Base-by-base conservation (phyloP, 2,797 vertebrate species). In the Onychomys arenicola region DNA sequence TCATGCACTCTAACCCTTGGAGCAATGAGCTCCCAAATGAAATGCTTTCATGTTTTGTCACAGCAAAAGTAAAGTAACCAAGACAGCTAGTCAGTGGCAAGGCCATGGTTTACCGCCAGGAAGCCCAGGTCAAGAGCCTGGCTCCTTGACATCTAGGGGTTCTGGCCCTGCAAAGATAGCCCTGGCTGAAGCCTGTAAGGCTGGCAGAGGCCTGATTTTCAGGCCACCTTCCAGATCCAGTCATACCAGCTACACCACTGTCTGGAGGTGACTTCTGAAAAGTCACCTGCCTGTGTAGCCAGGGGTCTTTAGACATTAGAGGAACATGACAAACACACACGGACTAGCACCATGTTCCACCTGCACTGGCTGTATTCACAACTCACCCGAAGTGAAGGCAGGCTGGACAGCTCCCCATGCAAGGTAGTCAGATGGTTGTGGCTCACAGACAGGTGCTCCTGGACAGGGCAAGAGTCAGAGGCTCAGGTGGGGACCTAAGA, bases 361-460 rank as follows among this genome's bases (percentile, higher is more conserved):
- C 27, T 52, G 2, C 49, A 19, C 4, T 21, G 46, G 76, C 37
- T 49, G 17, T 61, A 16, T 59, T 55, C 80, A 77, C 3, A 63
- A 14, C 98, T 99, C 98, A 99, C 99, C 98, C 99, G 98, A 46
- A 99, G 98, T 63, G 99, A 99, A 0, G 99, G 99, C 91, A 99
- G 98, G 92, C 99, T 99, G 0, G 99, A 99, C 82, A 99, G 99
- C 93, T 99, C 99, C 25, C 99, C 99, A 0, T 99, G 99, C 93
- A 99, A 99, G 0, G 99, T 99, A 55, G 99, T 99, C 97, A 99
- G 98, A 98, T 98, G 99, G 99, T 99, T 99, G 99, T 99, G 99
- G 92, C 99, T 99, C 95, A 99, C 99, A 0, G 99, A 99, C 90
- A 99, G 98, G 97, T 99, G 99, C 55, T 99, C 99, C 99, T 99